These are phyloP conservation scores for Oasisia sp. DNA, from an alignment of 2,888 invertebrate species.

Conservation along the genomic window DNA sequence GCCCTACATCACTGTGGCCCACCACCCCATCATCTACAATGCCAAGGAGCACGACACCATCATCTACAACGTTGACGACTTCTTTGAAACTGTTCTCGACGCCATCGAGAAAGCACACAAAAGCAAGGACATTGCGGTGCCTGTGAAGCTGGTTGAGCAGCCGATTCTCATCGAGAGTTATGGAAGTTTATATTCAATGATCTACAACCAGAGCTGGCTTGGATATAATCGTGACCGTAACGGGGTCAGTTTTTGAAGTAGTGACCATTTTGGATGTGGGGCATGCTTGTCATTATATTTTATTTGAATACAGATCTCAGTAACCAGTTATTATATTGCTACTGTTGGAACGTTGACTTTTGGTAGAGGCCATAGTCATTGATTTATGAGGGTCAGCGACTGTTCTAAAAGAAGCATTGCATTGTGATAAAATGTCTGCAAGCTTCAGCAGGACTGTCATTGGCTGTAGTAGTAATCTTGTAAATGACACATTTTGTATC, in stretches of 20 bases:
- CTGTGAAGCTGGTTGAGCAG: conserved; percentile 52
- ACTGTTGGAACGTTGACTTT: neutral
- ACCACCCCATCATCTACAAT: conserved; percentile 74
- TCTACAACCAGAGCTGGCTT: conserved; percentile 82
- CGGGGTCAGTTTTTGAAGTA: conserved; percentile 75
- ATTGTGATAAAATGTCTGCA: neutral
- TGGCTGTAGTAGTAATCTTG: neutral
- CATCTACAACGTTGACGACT: conserved; percentile 66
- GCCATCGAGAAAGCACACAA: conserved; percentile 20
- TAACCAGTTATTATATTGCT: neutral
- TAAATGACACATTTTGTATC: conserved; percentile 1
- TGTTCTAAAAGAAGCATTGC: neutral
- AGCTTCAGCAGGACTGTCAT: neutral
- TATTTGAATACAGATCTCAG: neutral
- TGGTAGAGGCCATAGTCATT: neutral
- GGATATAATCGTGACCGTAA: conserved; percentile 89
- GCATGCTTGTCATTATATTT: neutral
- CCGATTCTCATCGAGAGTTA: conserved; percentile 82
- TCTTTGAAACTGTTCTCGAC: conserved; percentile 59
- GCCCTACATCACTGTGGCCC: conserved; percentile 82
- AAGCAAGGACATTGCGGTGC: neutral
- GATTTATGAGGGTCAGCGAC: neutral
- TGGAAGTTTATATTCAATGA: conserved; percentile 79
- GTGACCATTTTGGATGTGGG: neutral
- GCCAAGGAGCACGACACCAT: conserved; percentile 61